Conservation (phyloP, 2,888 invertebrate genomes). For the Mayetiola destructor region DNA sequence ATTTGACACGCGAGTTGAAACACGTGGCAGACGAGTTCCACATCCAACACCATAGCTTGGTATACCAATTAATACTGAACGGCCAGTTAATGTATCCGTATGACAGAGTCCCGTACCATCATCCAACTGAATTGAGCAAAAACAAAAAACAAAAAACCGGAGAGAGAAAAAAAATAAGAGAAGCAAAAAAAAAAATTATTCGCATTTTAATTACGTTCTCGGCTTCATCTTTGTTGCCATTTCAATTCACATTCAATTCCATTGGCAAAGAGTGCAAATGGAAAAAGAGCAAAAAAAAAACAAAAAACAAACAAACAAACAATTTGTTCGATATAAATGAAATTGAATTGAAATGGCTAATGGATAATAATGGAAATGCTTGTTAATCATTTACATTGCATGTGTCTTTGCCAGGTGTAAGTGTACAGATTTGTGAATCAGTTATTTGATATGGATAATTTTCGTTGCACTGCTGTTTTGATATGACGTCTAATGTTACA, state of each 20-base stretch:
- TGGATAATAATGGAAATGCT: background rate
- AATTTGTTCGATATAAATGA: no score
- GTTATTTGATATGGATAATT: constrained; percentile 9
- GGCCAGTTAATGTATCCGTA: constrained; percentile 16
- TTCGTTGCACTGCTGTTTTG: constrained; percentile 31
- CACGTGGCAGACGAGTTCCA: constrained; percentile 36
- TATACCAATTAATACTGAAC: constrained; percentile 33
- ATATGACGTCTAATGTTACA: constrained; percentile 37
- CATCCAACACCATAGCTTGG: constrained; percentile 43
- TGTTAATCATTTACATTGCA: constrained; percentile 28
- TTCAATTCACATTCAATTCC: background rate
- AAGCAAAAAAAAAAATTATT: no score
- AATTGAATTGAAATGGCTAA: no score
- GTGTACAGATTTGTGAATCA: constrained; percentile 37
- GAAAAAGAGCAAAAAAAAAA: no score
- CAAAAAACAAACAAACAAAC: no score
- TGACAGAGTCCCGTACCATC: constrained; percentile 43
- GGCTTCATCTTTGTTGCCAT: no score
- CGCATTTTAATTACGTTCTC: no score
- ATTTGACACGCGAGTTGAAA: constrained; percentile 43
- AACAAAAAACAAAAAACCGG: no score
- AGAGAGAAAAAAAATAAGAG: no score
- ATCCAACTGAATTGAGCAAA: constrained; percentile 13
- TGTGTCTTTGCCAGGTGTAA: constrained; percentile 35
- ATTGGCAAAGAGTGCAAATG: background rate